Evolutionary conservation across 2,113 vertebrate species (phyloP).

Genomic region (Grammomys dolichurus): DNA sequence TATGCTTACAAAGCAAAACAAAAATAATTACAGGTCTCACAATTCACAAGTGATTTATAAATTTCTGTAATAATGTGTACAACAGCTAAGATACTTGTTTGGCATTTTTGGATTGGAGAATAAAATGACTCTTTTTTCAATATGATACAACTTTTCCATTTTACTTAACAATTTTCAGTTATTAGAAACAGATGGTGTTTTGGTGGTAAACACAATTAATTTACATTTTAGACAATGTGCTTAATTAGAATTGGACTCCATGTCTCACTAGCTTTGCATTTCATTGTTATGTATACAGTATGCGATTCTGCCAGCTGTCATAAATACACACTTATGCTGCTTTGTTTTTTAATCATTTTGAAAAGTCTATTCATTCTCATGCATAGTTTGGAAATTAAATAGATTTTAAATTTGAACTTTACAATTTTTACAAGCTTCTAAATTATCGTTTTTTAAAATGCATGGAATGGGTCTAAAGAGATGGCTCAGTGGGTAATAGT

Average conservation of each 20-base stretch:
- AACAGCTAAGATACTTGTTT: neutral
- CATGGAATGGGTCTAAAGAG: neutral
- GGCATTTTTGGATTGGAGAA: neutral
- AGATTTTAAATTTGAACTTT: conserved; percentile 29
- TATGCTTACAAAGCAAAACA: neutral
- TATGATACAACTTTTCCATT: conserved; percentile 16
- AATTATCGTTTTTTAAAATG: conserved; percentile 2
- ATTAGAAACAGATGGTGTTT: conserved; percentile 78
- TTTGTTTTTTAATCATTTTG: conserved; percentile 39
- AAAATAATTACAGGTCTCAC: neutral
- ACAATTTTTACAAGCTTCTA: neutral
- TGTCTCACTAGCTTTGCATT: conserved; percentile 52
- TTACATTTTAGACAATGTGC: conserved; percentile 70
- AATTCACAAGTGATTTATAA: conserved; percentile 22
- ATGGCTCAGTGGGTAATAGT: neutral
- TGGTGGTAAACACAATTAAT: conserved; percentile 71
- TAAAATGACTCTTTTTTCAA: conserved; percentile 37
- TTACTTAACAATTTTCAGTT: conserved; percentile 61
- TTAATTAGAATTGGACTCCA: conserved; percentile 69
- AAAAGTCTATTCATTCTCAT: conserved; percentile 9
- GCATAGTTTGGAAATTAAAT: neutral
- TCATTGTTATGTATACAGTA: conserved; percentile 52
- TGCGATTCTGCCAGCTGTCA: conserved; percentile 57
- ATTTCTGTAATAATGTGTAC: neutral
- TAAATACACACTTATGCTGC: neutral